A percentile compares a stretch with the other conserved stretches of the same genome.
phyloP scores from a whole-genome alignment of 2,113 vertebrate genomes.

The Paraplagusia blochii region DNA sequence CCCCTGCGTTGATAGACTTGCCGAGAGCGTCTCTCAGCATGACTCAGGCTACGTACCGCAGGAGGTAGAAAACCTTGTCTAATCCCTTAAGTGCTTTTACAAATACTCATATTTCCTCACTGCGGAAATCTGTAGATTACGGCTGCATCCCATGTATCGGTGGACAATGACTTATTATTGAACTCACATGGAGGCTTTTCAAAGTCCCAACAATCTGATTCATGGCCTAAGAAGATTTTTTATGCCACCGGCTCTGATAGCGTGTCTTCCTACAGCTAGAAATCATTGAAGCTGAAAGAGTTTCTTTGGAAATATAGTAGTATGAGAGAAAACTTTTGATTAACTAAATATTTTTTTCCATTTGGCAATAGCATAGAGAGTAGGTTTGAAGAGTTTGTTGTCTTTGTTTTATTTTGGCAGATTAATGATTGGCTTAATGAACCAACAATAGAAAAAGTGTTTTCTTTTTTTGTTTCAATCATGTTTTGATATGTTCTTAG shows the following conservation, averaged over 20 bases:
- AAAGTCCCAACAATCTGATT: constrained; percentile 47
- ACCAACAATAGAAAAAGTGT: too few relatives aligned
- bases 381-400: too few relatives aligned
- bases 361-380: background rate
- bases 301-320: background rate
- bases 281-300: background rate
- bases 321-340: background rate
- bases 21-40: constrained; percentile 64
- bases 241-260: constrained; percentile 6
- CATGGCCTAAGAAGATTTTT: constrained; percentile 36
- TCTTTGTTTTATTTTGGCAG: background rate
- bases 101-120: constrained; percentile 69
- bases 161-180: constrained; percentile 62
- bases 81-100: constrained; percentile 70
- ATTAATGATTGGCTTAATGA: background rate
- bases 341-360: background rate
- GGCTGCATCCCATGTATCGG: constrained; percentile 40
- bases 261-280: background rate
- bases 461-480: too few relatives aligned
- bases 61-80: constrained; percentile 74
- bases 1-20: constrained; percentile 51
- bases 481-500: too few relatives aligned
- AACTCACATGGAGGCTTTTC: constrained; percentile 43
- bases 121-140: constrained; percentile 53
- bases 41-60: constrained; percentile 55